Evolutionary conservation across 2,888 invertebrate species (phyloP).

Genomic region (Lasioglossum oenotherae): DNA sequence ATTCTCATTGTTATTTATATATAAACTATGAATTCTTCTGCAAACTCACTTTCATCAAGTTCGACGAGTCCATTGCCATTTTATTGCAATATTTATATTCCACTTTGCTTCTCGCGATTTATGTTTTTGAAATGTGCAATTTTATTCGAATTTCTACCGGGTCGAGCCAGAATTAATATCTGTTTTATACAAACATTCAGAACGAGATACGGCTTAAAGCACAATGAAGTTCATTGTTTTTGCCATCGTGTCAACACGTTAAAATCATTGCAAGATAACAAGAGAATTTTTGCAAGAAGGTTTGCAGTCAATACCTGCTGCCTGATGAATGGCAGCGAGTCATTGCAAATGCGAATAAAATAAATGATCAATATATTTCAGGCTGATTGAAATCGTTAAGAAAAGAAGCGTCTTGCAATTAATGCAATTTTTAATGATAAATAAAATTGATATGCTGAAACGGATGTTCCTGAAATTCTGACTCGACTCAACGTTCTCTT

Average conservation of each 20-base stretch:
- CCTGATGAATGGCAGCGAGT: background rate
- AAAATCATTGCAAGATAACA: background rate
- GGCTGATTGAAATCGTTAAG: background rate
- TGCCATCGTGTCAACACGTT: too few relatives aligned
- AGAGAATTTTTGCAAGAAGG: background rate
- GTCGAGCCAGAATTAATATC: background rate
- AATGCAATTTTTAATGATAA: background rate
- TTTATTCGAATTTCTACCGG: background rate
- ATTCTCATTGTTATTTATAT: background rate
- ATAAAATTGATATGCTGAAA: background rate
- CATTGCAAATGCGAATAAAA: background rate
- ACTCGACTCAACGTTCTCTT: background rate
- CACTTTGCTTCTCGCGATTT: background rate
- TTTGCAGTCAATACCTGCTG: background rate
- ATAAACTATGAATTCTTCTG: constrained; percentile 1
- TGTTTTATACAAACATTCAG: background rate
- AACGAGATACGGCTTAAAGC: background rate
- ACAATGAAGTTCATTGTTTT: background rate
- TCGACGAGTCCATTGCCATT: background rate
- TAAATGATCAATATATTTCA: background rate
- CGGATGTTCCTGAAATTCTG: background rate
- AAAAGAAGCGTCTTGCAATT: background rate
- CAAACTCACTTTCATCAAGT: background rate
- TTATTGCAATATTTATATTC: constrained; percentile 7
- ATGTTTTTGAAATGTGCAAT: background rate